Conservation (phyloP, 2,113 vertebrate genomes). For the Scomber colias region DNA sequence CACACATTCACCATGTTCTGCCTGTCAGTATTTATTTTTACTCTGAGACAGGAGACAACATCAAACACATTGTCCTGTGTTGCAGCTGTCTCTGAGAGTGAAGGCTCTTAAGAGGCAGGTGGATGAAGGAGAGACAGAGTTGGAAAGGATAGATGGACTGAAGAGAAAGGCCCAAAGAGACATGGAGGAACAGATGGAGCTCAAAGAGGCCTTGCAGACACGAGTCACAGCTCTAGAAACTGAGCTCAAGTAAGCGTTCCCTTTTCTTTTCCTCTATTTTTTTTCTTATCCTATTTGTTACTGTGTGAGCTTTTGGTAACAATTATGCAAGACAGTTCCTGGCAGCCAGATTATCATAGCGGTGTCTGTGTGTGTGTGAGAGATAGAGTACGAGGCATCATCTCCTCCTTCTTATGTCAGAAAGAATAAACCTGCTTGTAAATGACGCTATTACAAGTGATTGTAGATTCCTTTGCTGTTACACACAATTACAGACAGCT, state of each 20-base stretch:
- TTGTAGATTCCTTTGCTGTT: constrained; percentile 32
- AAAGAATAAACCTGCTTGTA: constrained; percentile 22
- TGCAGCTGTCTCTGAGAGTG: constrained; percentile 90
- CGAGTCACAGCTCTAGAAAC: constrained; percentile 90
- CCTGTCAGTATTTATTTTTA: background rate
- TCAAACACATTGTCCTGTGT: background rate
- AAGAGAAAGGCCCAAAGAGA: constrained; percentile 93
- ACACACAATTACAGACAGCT: constrained; percentile 39
- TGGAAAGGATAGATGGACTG: constrained; percentile 89
- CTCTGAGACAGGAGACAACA: background rate
- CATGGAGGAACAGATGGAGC: constrained; percentile 93
- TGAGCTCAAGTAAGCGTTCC: constrained; percentile 88
- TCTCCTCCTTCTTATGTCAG: constrained; percentile 20
- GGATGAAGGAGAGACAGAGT: constrained; percentile 94
- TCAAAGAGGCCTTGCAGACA: constrained; percentile 90
- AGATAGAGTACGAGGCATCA: background rate
- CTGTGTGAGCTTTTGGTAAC: constrained; percentile 12
- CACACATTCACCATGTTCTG: background rate
- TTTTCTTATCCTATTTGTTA: constrained; percentile 29
- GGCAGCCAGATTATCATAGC: constrained; percentile 18
- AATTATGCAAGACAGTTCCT: constrained; percentile 43
- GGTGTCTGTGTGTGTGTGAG: background rate
- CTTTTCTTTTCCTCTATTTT: constrained; percentile 4
- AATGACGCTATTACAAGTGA: constrained; percentile 18
- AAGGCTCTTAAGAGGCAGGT: constrained; percentile 96